These are phyloP conservation scores for Channa argus DNA, from an alignment of 2,113 vertebrate genomes.

Conservation along the genomic window DNA sequence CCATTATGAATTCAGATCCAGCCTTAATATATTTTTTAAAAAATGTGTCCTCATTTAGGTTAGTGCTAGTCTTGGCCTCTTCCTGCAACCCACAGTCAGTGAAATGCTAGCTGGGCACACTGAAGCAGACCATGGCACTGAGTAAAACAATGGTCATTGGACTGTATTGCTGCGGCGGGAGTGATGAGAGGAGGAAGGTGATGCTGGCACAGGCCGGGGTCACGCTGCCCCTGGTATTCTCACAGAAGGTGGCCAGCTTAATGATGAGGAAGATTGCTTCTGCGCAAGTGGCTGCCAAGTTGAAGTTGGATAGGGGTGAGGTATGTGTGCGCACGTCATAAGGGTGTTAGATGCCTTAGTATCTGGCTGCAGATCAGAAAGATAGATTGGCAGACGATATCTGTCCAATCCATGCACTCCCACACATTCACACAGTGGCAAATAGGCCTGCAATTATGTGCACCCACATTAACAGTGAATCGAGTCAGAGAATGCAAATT, in stretches of 20 bases:
- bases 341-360: constrained; percentile 31
- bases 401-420: constrained; percentile 35
- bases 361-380: constrained; percentile 71
- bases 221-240: constrained; percentile 61
- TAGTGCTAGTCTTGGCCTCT: constrained; percentile 15
- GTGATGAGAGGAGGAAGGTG: constrained; percentile 44
- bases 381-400: constrained; percentile 55
- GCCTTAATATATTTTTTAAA: neutral
- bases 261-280: constrained; percentile 73
- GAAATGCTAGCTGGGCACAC: constrained; percentile 18
- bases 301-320: constrained; percentile 40
- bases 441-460: neutral
- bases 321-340: neutral
- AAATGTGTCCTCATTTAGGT: constrained; percentile 21
- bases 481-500: neutral
- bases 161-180: constrained; percentile 38
- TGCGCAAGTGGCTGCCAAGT: constrained; percentile 68
- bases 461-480: neutral
- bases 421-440: constrained; percentile 34
- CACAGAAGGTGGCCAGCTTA: constrained; percentile 69
- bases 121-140: constrained; percentile 25
- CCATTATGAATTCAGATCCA: neutral
- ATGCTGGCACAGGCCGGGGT: constrained; percentile 59
- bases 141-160: constrained; percentile 51
- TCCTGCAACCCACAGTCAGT: constrained; percentile 10